Evolutionary conservation across 2,888 invertebrate species (phyloP).

Genomic region (Pherbina coryleti): DNA sequence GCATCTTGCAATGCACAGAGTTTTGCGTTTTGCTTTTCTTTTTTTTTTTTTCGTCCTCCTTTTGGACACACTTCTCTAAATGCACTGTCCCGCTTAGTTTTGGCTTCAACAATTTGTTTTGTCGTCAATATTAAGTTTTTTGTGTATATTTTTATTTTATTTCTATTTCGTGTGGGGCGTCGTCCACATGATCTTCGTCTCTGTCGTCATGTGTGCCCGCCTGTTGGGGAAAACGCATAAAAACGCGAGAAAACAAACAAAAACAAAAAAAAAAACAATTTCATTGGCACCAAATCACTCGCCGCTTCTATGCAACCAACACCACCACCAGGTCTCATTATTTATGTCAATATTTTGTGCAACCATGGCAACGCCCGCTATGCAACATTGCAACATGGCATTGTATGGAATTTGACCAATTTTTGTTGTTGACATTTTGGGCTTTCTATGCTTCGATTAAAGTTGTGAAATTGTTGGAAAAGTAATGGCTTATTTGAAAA

Average conservation of each 20-base stretch:
- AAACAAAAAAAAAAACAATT: neutral
- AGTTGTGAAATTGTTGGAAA: too few relatives aligned
- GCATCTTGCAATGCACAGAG: neutral
- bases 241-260: neutral
- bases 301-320: slow-evolving; percentile 12
- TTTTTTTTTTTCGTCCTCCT: neutral
- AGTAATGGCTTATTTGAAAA: too few relatives aligned
- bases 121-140: neutral
- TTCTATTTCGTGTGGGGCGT: slow-evolving; percentile 1
- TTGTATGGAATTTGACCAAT: neutral
- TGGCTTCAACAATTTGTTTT: neutral
- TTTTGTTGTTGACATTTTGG: too few relatives aligned
- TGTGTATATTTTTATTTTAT: neutral
- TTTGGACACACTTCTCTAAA: neutral
- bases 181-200: neutral
- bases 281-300: neutral
- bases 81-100: neutral
- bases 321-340: neutral
- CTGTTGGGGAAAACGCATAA: neutral
- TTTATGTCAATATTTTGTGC: neutral
- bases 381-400: slow-evolving; percentile 25
- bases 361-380: slow-evolving; percentile 9
- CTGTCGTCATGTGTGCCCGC: neutral
- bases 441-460: too few relatives aligned
- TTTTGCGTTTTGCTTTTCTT: neutral